Conservation (phyloP, 2,888 invertebrate species). For the Cosmorhoe ocellata region DNA sequence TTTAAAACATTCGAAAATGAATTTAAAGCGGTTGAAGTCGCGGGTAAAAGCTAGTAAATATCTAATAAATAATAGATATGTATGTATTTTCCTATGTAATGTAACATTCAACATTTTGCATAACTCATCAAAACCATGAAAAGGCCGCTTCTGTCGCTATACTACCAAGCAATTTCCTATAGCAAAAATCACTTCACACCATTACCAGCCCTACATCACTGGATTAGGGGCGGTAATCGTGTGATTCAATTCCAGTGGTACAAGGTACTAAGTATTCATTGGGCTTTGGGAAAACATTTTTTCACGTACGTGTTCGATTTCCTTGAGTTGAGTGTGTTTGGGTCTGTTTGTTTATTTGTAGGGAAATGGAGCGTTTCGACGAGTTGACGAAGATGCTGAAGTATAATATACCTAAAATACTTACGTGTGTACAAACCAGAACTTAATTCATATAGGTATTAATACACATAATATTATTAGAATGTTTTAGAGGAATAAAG, state of each 20-base stretch:
- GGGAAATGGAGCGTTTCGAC: conserved; percentile 4
- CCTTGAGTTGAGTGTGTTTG: conserved; percentile 38
- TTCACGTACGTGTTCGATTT: conserved; percentile 39
- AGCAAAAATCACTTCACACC: background rate
- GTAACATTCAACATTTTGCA: conserved; percentile 3
- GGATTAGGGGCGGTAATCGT: conserved; percentile 1
- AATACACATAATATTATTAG: too few species aligned
- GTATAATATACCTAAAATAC: too few species aligned
- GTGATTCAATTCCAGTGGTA: background rate
- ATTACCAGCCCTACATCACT: background rate
- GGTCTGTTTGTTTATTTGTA: conserved; percentile 31
- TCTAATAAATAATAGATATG: too few species aligned
- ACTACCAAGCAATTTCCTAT: background rate
- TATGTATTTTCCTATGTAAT: too few species aligned
- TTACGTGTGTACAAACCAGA: too few species aligned
- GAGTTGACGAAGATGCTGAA: conserved; percentile 1
- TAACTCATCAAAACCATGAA: conserved; percentile 7
- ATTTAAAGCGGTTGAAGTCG: too few species aligned
- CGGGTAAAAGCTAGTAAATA: too few species aligned
- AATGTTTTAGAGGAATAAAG: too few species aligned
- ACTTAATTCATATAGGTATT: too few species aligned
- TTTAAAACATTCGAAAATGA: too few species aligned
- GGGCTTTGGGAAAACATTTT: conserved; percentile 41
- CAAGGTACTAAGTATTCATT: conserved; percentile 44
- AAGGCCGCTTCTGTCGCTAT: background rate